Evolutionary conservation across 2,888 invertebrate genomes (phyloP).

Genomic region (Eremobia ochroleuca): DNA sequence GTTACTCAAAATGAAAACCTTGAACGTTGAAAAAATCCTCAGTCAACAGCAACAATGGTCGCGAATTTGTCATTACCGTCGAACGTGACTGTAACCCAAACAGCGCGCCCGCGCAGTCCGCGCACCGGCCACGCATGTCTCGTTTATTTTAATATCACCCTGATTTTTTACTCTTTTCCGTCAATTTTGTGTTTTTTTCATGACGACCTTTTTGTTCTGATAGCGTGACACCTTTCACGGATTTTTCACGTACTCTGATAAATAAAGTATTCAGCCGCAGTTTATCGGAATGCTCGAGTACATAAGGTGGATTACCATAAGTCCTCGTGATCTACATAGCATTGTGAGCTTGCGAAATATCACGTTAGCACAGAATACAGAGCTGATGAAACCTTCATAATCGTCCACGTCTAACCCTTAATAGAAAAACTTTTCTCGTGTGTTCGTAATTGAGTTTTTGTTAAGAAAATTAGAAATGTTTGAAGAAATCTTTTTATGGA

Average conservation of each 20-base stretch:
- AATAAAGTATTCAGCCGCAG: slow-evolving; percentile 70
- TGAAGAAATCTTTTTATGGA: slow-evolving; percentile 67
- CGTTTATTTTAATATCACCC: slow-evolving; percentile 86
- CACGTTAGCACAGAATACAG: slow-evolving; percentile 67
- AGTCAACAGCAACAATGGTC: slow-evolving; percentile 84
- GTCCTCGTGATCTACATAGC: slow-evolving; percentile 76
- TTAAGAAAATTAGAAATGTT: slow-evolving; percentile 69
- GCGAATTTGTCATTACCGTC: slow-evolving; percentile 87
- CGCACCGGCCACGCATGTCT: slow-evolving; percentile 78
- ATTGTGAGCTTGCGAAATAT: slow-evolving; percentile 53
- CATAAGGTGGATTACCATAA: slow-evolving; percentile 74
- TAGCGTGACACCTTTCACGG: slow-evolving; percentile 82
- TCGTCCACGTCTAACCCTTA: slow-evolving; percentile 75
- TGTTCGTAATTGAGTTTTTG: slow-evolving; percentile 70
- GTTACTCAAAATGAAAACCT: slow-evolving; percentile 85
- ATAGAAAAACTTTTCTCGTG: slow-evolving; percentile 77
- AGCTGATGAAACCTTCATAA: slow-evolving; percentile 76
- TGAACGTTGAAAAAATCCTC: slow-evolving; percentile 84
- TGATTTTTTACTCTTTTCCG: slow-evolving; percentile 84
- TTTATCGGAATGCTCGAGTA: slow-evolving; percentile 63
- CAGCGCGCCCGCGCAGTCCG: slow-evolving; percentile 72
- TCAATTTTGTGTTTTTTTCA: slow-evolving; percentile 78
- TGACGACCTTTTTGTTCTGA: slow-evolving; percentile 74
- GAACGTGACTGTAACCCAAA: slow-evolving; percentile 87
- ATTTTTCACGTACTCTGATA: slow-evolving; percentile 73